These are phyloP conservation scores for Blera fallax DNA, from an alignment of 2,888 invertebrate species.

Conservation along the genomic window DNA sequence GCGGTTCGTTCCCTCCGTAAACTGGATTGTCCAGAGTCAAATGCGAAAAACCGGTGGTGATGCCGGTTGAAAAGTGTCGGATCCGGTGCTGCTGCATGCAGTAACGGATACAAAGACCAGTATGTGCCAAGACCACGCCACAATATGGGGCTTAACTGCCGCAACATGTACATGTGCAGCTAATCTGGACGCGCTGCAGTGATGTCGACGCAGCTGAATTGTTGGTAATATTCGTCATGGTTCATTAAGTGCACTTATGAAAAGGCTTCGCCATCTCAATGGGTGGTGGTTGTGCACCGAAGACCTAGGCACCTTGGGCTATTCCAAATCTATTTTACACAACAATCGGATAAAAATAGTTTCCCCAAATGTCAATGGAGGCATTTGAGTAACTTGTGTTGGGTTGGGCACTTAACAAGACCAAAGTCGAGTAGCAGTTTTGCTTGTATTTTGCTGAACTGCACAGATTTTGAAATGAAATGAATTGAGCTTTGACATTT, in stretches of 20 bases:
- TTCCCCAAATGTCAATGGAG: constrained; percentile 59
- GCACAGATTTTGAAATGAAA: constrained; percentile 27
- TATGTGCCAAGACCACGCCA: constrained; percentile 53
- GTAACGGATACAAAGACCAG: constrained; percentile 48
- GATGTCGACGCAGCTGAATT: constrained; percentile 35
- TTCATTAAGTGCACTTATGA: constrained; percentile 66
- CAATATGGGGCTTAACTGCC: constrained; percentile 47
- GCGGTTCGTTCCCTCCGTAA: constrained; percentile 20
- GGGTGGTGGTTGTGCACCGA: constrained; percentile 62
- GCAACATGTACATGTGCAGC: constrained; percentile 48
- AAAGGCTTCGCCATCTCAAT: constrained; percentile 62
- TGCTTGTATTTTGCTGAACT: constrained; percentile 8
- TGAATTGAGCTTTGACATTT: constrained; percentile 64
- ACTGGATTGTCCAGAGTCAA: constrained; percentile 59
- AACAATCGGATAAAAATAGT: constrained; percentile 48
- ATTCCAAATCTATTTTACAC: constrained; percentile 45
- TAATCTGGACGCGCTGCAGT: constrained; percentile 46
- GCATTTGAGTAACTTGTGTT: constrained; percentile 15
- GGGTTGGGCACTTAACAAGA: constrained; percentile 59
- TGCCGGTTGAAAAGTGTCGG: constrained; percentile 55
- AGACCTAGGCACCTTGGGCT: constrained; percentile 53
- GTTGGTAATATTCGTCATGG: constrained; percentile 67
- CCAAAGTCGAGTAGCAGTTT: constrained; percentile 48
- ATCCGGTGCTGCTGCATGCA: constrained; percentile 29
- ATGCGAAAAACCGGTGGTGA: constrained; percentile 52